phyloP scores from a whole-genome alignment of 2,797 vertebrate genomes.

The Vipera latastei region DNA sequence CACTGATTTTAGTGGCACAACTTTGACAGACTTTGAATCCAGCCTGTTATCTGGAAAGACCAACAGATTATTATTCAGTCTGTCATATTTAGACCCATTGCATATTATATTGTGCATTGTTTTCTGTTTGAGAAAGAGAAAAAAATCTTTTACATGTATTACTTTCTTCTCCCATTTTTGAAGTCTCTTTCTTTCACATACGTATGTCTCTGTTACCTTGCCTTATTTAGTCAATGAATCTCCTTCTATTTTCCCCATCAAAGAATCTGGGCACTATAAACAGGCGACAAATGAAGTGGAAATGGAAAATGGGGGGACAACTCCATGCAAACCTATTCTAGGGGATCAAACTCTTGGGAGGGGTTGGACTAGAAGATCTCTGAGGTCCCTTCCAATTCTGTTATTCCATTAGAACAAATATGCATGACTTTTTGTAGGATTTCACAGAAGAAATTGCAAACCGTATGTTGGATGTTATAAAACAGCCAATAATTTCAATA shows the following conservation, averaged over 20 bases:
- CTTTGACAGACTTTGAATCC: neutral
- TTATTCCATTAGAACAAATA: neutral
- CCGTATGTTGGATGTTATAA: neutral
- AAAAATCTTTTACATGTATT: neutral
- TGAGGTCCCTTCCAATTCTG: neutral
- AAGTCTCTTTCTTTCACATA: neutral
- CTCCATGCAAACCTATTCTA: neutral
- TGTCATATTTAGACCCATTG: neutral
- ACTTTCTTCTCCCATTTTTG: neutral
- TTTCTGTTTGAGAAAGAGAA: neutral
- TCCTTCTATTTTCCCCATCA: neutral
- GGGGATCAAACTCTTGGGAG: neutral
- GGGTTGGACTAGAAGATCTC: too few relatives aligned
- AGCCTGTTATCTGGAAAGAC: neutral
- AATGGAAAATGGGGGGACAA: neutral
- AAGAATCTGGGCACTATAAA: neutral
- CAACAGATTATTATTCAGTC: neutral
- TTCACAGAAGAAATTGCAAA: neutral
- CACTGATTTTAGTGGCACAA: neutral
- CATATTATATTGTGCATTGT: neutral
- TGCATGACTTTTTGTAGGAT: neutral
- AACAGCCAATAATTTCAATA: neutral
- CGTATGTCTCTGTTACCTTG: neutral
- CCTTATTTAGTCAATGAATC: neutral
- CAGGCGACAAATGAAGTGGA: neutral